A percentile compares a stretch with the other conserved stretches of the same genome.
Conservation (phyloP, 2,113 vertebrate genomes). For the Microtus ochrogaster region DNA sequence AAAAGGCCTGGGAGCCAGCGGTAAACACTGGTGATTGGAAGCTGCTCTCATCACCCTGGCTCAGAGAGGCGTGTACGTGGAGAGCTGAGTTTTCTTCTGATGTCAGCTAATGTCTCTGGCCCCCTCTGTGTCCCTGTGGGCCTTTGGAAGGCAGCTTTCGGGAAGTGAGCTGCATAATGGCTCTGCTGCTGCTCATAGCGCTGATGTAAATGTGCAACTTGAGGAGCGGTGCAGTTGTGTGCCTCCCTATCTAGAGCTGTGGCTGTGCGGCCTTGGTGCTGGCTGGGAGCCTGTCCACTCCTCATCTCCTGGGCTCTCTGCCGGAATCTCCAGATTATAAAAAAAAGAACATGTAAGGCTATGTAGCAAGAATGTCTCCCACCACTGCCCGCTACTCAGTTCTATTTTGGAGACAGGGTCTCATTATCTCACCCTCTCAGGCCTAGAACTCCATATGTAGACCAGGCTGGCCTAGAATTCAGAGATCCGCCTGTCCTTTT, state of each 20-base stretch:
- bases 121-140: slow-evolving; percentile 33
- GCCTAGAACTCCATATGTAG: not conserved
- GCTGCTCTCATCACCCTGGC: not conserved
- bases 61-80: not conserved
- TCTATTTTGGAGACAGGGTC: not conserved
- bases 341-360: not conserved
- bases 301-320: slow-evolving; percentile 11
- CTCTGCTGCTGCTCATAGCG: slow-evolving; percentile 47
- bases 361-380: not conserved
- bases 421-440: not conserved
- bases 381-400: not conserved
- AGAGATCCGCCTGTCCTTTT: not conserved
- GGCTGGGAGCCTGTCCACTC: not conserved
- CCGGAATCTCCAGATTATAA: slow-evolving; percentile 55
- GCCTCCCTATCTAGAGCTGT: not conserved
- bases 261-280: not conserved
- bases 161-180: slow-evolving; percentile 72
- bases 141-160: slow-evolving; percentile 46
- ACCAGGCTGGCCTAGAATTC: not conserved
- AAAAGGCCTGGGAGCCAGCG: not conserved
- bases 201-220: slow-evolving; percentile 45
- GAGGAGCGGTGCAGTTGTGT: slow-evolving; percentile 11
- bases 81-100: slow-evolving; percentile 42
- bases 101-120: slow-evolving; percentile 68
- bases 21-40: not conserved